Evolutionary conservation across 2,797 vertebrate genomes (phyloP).

Genomic region (Coluber constrictor): DNA sequence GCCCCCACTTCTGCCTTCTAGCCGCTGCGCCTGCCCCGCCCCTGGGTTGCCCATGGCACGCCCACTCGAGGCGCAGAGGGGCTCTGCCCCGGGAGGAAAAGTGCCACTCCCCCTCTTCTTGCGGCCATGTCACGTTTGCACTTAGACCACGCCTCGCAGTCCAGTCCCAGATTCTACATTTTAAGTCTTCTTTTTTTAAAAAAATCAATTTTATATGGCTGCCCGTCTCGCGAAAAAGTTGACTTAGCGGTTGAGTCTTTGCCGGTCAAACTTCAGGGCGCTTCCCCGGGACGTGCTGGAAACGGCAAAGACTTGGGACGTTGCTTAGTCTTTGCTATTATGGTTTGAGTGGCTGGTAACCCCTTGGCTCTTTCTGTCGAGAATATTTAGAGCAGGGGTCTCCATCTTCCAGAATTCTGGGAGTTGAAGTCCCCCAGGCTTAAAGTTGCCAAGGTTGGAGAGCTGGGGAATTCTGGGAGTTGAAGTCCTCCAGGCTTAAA

Average conservation of each 20-base stretch:
- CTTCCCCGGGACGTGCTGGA: neutral
- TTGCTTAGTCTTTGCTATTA: neutral
- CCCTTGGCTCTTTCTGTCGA: too few relatives aligned
- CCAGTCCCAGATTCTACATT: neutral
- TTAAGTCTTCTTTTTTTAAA: neutral
- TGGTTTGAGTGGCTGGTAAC: too few relatives aligned
- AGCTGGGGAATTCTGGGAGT: too few relatives aligned
- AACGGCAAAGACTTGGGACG: neutral
- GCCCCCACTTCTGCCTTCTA: neutral
- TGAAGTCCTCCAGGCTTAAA: too few relatives aligned
- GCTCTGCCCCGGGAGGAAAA: neutral
- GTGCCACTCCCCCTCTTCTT: neutral
- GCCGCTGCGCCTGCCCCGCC: neutral
- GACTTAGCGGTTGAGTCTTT: neutral
- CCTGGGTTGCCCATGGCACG: neutral
- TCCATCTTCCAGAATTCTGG: too few relatives aligned
- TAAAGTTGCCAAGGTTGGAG: too few relatives aligned
- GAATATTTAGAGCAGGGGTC: too few relatives aligned
- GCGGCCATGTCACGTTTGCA: neutral
- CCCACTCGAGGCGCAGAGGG: neutral
- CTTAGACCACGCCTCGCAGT: neutral
- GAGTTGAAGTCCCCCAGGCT: too few relatives aligned
- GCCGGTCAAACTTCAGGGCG: neutral
- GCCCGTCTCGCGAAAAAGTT: neutral
- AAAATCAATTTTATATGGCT: neutral